phyloP scores from a whole-genome alignment of 2,888 invertebrate species.

The Coelopa pilipes region DNA sequence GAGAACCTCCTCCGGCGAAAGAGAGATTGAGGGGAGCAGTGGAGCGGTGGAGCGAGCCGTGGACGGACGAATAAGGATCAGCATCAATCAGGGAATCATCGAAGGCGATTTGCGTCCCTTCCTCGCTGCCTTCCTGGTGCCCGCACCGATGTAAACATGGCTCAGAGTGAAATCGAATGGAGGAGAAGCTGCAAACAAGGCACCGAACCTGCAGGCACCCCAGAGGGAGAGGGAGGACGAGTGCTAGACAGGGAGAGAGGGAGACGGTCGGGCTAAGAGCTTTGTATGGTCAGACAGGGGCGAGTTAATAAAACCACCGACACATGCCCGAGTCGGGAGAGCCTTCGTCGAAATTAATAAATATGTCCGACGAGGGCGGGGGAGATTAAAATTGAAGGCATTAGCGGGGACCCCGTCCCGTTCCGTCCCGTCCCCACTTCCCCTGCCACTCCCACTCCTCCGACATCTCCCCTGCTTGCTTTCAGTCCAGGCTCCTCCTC shows the following conservation, averaged over 20 bases:
- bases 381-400: conserved; percentile 27
- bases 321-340: not conserved
- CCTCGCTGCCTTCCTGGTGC: not conserved
- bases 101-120: no score
- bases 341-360: conserved; percentile 27
- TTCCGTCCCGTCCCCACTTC: not conserved
- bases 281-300: conserved; percentile 10
- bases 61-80: conserved; percentile 16
- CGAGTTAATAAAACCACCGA: not conserved
- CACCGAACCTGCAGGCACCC: not conserved
- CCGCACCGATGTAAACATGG: conserved; percentile 1
- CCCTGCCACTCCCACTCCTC: not conserved
- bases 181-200: not conserved
- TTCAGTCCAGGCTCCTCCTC: not conserved
- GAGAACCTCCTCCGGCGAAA: not conserved
- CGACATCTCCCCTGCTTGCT: no score
- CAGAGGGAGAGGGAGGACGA: not conserved
- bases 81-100: conserved; percentile 24
- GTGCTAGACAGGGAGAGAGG: not conserved
- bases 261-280: conserved; percentile 12
- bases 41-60: not conserved
- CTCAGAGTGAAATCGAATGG: conserved; percentile 8
- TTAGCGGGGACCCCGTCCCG: conserved; percentile 1
- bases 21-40: not conserved
- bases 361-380: conserved; percentile 26